phyloP scores from a whole-genome alignment of 2,113 vertebrate genomes.

The Eupsittula cactorum region DNA sequence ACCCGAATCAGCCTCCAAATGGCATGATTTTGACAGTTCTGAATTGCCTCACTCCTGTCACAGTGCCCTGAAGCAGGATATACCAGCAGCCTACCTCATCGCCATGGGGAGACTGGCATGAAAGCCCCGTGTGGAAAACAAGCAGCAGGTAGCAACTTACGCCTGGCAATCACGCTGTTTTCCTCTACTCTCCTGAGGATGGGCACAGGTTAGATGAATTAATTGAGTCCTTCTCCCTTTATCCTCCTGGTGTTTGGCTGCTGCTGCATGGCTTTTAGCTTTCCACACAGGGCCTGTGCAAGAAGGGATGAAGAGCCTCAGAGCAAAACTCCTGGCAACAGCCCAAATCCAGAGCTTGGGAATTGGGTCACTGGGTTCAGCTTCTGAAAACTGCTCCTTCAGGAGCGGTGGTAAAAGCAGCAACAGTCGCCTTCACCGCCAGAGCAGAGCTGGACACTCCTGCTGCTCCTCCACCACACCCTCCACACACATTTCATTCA shows the following conservation, averaged over 20 bases:
- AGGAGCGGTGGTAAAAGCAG: not conserved
- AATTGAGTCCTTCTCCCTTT: not conserved
- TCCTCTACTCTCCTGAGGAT: not conserved
- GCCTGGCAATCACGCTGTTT: not conserved
- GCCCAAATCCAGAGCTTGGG: not conserved
- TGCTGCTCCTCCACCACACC: not conserved
- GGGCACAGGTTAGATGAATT: not conserved
- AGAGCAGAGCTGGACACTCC: not conserved
- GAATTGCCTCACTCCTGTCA: not conserved
- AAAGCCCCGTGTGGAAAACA: not conserved
- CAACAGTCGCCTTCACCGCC: not conserved
- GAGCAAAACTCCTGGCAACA: not conserved
- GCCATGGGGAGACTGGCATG: accelerated
- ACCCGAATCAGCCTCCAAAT: not conserved
- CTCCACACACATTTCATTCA: not conserved
- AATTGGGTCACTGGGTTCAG: conserved; percentile 5
- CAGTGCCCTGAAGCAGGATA: not conserved
- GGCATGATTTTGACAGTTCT: not conserved
- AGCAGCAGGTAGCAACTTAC: not conserved
- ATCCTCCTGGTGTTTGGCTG: not conserved
- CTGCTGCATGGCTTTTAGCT: not conserved
- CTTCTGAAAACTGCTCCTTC: not conserved
- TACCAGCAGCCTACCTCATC: not conserved
- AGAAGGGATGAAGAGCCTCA: not conserved
- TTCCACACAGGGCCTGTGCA: not conserved